Evolutionary conservation across 2,797 vertebrate species (phyloP).

Genomic region (Malacoctenus gilli): DNA sequence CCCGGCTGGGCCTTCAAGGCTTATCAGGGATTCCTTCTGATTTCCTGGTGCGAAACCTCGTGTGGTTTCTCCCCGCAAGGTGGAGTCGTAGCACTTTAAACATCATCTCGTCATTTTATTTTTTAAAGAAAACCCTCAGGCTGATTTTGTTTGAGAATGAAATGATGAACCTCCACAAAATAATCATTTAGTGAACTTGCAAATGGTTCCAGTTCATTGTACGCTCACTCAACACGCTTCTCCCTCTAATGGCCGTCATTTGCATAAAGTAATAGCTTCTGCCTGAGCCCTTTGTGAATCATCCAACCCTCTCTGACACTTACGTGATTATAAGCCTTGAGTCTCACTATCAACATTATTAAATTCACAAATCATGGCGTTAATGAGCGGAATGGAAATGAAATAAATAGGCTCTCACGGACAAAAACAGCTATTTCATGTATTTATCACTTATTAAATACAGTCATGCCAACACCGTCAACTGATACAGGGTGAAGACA

Average conservation of each 20-base stretch:
- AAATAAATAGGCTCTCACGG: too few relatives aligned
- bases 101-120: too few relatives aligned
- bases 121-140: too few relatives aligned
- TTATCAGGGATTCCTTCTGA: too few relatives aligned
- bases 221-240: neutral
- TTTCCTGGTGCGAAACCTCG: too few relatives aligned
- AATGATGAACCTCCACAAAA: neutral
- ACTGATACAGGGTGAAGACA: too few relatives aligned
- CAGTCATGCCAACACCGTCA: neutral
- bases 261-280: slow-evolving; percentile 9
- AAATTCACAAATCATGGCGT: slow-evolving; percentile 28
- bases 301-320: slow-evolving; percentile 12
- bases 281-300: slow-evolving; percentile 18
- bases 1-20: too few relatives aligned
- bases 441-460: slow-evolving; percentile 16
- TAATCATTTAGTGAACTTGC: slow-evolving; percentile 6
- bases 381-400: too few relatives aligned
- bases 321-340: slow-evolving; percentile 24
- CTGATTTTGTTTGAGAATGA: slow-evolving; percentile 3
- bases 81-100: slow-evolving; percentile 24
- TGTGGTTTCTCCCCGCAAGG: slow-evolving; percentile 28
- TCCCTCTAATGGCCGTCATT: slow-evolving; percentile 15
- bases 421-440: too few relatives aligned
- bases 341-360: slow-evolving; percentile 22
- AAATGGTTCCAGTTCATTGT: slow-evolving; percentile 20